These are phyloP conservation scores for Pogonomyrmex barbatus DNA, from an alignment of 1,140 invertebrate genomes.

Conservation along the genomic window DNA sequence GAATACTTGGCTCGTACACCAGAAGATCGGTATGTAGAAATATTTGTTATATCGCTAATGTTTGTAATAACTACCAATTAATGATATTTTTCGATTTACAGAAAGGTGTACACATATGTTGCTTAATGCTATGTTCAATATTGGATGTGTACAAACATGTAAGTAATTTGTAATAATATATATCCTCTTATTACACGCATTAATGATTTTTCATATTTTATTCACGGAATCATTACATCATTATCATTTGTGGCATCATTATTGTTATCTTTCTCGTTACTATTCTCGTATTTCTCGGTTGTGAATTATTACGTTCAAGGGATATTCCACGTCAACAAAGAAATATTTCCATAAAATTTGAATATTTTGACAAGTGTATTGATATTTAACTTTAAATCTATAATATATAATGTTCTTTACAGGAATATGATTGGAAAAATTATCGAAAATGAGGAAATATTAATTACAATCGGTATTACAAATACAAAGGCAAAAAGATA, in stretches of 20 bases:
- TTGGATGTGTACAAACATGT: slow-evolving; percentile 85
- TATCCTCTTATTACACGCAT: slow-evolving; percentile 67
- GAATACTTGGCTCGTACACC: slow-evolving; percentile 98
- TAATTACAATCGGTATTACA: background rate
- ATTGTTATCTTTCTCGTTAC: slow-evolving; percentile 61
- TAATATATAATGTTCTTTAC: slow-evolving; percentile 23
- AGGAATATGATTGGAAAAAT: slow-evolving; percentile 19
- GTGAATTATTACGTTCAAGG: slow-evolving; percentile 49
- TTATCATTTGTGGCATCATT: slow-evolving; percentile 28
- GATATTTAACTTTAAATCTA: slow-evolving; percentile 27
- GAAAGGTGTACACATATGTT: slow-evolving; percentile 97
- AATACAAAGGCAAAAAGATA: slow-evolving; percentile 4
- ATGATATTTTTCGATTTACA: slow-evolving; percentile 78
- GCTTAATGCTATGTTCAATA: slow-evolving; percentile 89
- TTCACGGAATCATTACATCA: slow-evolving; percentile 53
- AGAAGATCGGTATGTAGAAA: slow-evolving; percentile 92
- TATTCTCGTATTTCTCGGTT: slow-evolving; percentile 59
- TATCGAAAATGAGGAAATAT: slow-evolving; percentile 10
- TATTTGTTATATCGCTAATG: background rate
- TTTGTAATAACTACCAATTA: background rate
- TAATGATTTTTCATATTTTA: slow-evolving; percentile 66
- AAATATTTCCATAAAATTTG: slow-evolving; percentile 24
- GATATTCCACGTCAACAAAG: slow-evolving; percentile 66
- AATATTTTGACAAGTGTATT: slow-evolving; percentile 55
- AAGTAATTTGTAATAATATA: slow-evolving; percentile 80